phyloP scores from a whole-genome alignment of 2,797 vertebrate species.

The Pseudochromis fuscus region DNA sequence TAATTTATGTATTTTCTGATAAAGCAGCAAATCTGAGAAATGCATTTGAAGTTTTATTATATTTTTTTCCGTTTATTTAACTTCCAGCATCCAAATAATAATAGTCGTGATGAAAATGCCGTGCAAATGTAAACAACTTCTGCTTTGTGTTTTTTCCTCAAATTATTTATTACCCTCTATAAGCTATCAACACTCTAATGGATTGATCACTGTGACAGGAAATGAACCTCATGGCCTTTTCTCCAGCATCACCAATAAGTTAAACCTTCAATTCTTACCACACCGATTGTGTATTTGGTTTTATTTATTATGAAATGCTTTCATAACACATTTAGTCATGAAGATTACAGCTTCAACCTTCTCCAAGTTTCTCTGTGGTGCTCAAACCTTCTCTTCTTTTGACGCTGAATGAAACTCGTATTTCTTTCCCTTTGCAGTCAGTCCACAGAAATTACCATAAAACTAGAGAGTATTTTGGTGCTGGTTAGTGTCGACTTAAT shows the following conservation, averaged over 20 bases:
- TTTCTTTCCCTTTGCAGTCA: not conserved
- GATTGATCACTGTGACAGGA: not conserved
- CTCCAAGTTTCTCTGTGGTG: not conserved
- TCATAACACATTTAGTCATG: not conserved
- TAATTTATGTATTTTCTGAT: not conserved
- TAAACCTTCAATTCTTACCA: too few species aligned
- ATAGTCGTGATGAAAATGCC: slow-evolving; percentile 27
- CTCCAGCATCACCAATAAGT: too few species aligned
- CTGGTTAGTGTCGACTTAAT: not conserved
- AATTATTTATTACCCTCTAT: not conserved
- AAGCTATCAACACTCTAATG: not conserved
- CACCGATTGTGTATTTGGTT: too few species aligned
- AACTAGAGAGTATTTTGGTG: not conserved
- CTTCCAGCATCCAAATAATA: too few species aligned
- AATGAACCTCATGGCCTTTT: too few species aligned
- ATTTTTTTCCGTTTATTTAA: not conserved
- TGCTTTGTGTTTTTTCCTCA: not conserved
- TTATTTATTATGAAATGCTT: too few species aligned
- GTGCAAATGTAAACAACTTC: not conserved
- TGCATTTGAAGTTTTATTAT: not conserved
- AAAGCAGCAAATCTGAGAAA: slow-evolving; percentile 3
- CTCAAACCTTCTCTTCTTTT: not conserved
- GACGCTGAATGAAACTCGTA: too few species aligned
- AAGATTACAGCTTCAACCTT: not conserved
- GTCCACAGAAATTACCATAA: not conserved